These are phyloP conservation scores for Neolamprologus kungweensis DNA, from an alignment of 2,113 vertebrate genomes.

Conservation along the genomic window DNA sequence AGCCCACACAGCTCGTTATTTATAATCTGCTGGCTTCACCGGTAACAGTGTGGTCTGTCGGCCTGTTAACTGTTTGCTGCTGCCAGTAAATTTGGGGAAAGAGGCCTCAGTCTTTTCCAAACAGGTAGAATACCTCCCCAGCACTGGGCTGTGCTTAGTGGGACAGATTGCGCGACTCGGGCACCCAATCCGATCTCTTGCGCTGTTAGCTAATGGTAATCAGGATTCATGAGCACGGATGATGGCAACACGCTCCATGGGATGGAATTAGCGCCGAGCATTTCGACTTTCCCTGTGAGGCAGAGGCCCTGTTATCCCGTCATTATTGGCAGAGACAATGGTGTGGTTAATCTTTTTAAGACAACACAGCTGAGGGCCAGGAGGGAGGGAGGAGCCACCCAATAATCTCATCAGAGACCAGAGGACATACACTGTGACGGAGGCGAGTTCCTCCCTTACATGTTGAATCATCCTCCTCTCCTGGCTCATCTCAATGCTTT, in stretches of 20 bases:
- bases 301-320: slow-evolving; percentile 39
- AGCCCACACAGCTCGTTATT: neutral
- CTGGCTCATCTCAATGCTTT: neutral
- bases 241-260: slow-evolving; percentile 40
- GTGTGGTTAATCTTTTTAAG: slow-evolving; percentile 59
- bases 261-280: slow-evolving; percentile 40
- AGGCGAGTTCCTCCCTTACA: slow-evolving; percentile 35
- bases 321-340: slow-evolving; percentile 56
- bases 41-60: neutral
- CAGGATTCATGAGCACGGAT: slow-evolving; percentile 23
- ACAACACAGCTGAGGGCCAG: slow-evolving; percentile 29
- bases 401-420: slow-evolving; percentile 54
- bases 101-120: neutral
- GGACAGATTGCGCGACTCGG: neutral
- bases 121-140: neutral
- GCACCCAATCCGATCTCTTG: slow-evolving; percentile 11
- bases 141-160: neutral
- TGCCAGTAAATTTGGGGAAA: neutral
- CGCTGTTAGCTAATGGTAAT: slow-evolving; percentile 26
- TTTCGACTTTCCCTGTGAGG: slow-evolving; percentile 43
- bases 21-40: neutral
- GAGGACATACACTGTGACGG: slow-evolving; percentile 34
- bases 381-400: slow-evolving; percentile 37
- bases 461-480: slow-evolving; percentile 27
- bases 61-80: neutral